Conservation (phyloP, 2,797 vertebrate species). For the Macropodus opercularis region DNA sequence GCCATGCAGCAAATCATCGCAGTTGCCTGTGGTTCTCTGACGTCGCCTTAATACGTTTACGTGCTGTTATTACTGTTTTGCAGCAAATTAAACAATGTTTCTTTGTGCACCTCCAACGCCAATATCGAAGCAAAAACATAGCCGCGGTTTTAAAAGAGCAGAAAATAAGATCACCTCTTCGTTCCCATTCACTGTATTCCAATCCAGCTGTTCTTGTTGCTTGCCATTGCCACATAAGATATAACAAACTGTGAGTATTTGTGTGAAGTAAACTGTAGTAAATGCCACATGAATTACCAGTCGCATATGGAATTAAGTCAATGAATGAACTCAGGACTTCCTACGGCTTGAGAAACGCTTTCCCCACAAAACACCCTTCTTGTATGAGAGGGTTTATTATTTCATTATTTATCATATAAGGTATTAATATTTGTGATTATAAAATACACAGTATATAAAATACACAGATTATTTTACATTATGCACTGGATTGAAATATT, state of each 20-base stretch:
- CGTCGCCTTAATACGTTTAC: too few species aligned
- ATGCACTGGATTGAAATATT: too few species aligned
- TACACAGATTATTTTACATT: too few species aligned
- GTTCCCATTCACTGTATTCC: constrained; percentile 24
- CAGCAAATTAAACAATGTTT: not conserved
- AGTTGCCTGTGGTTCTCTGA: too few species aligned
- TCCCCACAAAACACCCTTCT: not conserved
- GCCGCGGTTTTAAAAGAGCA: constrained; percentile 5
- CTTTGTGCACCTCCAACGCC: not conserved
- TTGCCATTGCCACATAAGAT: constrained; percentile 23
- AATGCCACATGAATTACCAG: too few species aligned
- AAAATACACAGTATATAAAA: too few species aligned
- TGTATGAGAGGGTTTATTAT: not conserved
- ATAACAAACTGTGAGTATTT: constrained; percentile 34
- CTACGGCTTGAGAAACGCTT: not conserved
- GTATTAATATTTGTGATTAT: too few species aligned
- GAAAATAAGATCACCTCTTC: constrained; percentile 21
- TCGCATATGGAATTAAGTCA: not conserved
- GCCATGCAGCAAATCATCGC: too few species aligned
- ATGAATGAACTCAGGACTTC: not conserved
- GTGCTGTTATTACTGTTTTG: not conserved
- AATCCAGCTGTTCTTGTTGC: constrained; percentile 43
- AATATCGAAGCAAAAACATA: not conserved
- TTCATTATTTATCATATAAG: too few species aligned
- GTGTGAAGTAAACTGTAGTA: constrained; percentile 6